Conservation (phyloP, 2,113 vertebrate genomes). For the Protomyctophum bolini region DNA sequence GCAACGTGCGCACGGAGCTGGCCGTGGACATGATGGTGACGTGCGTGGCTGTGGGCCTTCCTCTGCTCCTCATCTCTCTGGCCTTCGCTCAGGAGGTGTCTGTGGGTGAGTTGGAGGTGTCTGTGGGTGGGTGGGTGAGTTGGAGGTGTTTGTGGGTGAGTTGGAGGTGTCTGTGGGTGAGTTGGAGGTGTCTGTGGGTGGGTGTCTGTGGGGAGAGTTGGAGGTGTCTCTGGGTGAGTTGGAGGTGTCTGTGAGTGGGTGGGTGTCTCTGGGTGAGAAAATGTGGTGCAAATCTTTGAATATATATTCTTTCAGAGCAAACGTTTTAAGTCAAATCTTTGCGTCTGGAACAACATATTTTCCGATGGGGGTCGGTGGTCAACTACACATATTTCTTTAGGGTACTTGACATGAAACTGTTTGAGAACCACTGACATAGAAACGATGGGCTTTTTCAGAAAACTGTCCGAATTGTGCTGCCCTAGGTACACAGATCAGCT, state of each 20-base stretch:
- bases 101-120: conserved; percentile 76
- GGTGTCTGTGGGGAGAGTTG: too few relatives aligned
- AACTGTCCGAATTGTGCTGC: conserved; percentile 25
- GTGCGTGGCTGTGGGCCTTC: conserved; percentile 88
- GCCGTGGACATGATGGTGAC: conserved; percentile 91
- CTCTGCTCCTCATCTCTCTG: conserved; percentile 90
- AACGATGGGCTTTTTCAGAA: too few relatives aligned
- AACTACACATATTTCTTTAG: too few relatives aligned
- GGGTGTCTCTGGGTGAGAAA: neutral
- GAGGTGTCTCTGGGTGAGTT: too few relatives aligned
- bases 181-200: conserved; percentile 12
- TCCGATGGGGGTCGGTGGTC: too few relatives aligned
- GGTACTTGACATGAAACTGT: neutral
- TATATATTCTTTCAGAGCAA: too few relatives aligned
- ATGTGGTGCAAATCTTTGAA: too few relatives aligned
- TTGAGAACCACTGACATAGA: too few relatives aligned
- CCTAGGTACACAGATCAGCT: conserved; percentile 90
- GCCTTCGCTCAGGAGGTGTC: conserved; percentile 93
- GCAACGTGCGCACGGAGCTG: conserved; percentile 87
- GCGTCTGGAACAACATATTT: neutral
- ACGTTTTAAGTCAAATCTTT: too few relatives aligned
- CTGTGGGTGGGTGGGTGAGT: neutral
- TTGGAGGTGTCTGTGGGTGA: conserved; percentile 87
- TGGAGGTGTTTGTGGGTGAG: conserved; percentile 62
- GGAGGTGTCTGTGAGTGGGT: neutral